These are phyloP conservation scores for Nephila pilipes DNA, from an alignment of 1,140 invertebrate species.

Conservation along the genomic window DNA sequence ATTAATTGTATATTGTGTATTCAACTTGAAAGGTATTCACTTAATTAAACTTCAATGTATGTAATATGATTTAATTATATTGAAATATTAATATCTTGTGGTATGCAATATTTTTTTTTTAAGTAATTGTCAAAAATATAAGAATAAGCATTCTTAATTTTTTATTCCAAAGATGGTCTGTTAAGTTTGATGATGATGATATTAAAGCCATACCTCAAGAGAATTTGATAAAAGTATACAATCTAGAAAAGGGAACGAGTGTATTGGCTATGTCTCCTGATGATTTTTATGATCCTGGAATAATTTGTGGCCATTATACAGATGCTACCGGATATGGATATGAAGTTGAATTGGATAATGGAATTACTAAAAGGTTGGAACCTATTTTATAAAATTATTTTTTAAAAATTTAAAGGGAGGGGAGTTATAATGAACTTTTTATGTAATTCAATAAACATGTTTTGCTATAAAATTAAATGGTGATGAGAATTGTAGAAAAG, in stretches of 20 bases:
- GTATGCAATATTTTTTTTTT: too few relatives aligned
- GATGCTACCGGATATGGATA: conserved; percentile 73
- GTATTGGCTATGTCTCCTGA: conserved; percentile 65
- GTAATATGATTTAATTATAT: too few relatives aligned
- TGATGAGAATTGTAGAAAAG: too few relatives aligned
- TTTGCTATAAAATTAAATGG: too few relatives aligned
- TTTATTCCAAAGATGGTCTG: conserved; percentile 73
- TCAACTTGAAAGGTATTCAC: not conserved
- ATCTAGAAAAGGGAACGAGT: conserved; percentile 41
- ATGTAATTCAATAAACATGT: too few relatives aligned
- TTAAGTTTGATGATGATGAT: conserved; percentile 78
- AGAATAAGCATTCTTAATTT: not conserved
- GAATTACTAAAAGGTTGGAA: conserved; percentile 62
- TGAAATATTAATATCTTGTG: too few relatives aligned
- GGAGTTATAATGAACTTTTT: too few relatives aligned
- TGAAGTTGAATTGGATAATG: conserved; percentile 73
- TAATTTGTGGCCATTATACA: conserved; percentile 58
- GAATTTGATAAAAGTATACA: conserved; percentile 74
- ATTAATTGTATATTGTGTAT: too few relatives aligned
- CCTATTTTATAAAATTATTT: not conserved
- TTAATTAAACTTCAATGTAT: too few relatives aligned
- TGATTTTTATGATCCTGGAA: conserved; percentile 71
- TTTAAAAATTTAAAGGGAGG: too few relatives aligned
- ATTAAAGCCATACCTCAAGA: conserved; percentile 68
- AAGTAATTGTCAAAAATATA: too few relatives aligned